Conservation (phyloP, 2,113 vertebrate species). For the Salvator merianae region DNA sequence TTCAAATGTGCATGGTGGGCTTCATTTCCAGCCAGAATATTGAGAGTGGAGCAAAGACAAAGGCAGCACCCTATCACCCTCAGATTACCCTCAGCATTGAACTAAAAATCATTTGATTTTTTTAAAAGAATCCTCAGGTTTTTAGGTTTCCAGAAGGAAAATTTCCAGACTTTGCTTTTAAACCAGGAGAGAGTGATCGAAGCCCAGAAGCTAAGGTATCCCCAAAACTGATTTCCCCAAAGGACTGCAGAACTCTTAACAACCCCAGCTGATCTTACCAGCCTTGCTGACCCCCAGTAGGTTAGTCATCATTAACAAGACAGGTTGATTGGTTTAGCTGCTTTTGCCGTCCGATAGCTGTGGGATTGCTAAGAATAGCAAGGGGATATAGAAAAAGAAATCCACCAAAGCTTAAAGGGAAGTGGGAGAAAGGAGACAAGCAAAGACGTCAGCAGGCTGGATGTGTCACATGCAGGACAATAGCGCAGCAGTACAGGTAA, state of each 20-base stretch:
- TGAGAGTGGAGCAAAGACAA: no score
- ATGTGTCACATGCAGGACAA: not conserved
- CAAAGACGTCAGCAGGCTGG: not conserved
- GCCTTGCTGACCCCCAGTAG: not conserved
- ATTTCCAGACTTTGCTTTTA: not conserved
- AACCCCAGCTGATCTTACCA: not conserved
- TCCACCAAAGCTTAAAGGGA: not conserved
- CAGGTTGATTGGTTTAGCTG: slow-evolving; percentile 18
- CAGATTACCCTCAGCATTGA: no score
- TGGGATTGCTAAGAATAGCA: slow-evolving; percentile 33
- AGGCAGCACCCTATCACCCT: no score
- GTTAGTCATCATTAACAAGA: not conserved
- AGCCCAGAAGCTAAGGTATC: no score
- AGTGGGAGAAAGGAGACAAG: not conserved
- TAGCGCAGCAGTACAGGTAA: rapidly evolving
- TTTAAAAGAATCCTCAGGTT: no score
- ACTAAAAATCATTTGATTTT: no score
- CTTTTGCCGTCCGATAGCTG: not conserved
- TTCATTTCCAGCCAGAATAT: no score
- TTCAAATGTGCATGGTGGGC: no score
- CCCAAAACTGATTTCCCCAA: rapidly evolving
- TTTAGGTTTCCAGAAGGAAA: no score
- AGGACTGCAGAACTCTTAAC: rapidly evolving
- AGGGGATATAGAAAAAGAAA: slow-evolving; percentile 27
- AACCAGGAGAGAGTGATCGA: not conserved